Evolutionary conservation across 1,140 invertebrate genomes (phyloP).

Genomic region (Ostrea denselamellosa): DNA sequence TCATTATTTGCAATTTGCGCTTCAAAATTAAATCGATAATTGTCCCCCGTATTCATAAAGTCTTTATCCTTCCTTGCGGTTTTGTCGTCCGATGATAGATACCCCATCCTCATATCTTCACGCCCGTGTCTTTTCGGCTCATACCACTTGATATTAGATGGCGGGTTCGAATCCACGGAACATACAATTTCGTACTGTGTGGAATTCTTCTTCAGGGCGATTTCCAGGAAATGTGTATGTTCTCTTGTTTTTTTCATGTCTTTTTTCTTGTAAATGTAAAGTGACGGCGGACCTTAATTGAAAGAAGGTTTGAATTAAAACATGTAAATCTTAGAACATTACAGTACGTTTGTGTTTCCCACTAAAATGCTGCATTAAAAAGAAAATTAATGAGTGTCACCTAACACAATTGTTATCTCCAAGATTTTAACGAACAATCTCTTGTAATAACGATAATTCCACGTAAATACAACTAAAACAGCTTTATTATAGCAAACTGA

Average conservation of each 20-base stretch:
- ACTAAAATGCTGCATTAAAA: no score
- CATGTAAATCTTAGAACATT: no score
- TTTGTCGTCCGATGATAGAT: background rate
- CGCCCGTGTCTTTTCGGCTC: background rate
- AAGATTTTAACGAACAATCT: no score
- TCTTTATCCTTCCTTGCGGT: background rate
- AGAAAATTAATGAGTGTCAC: no score
- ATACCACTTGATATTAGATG: conserved; percentile 3
- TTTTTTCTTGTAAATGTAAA: background rate
- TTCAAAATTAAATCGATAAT: background rate
- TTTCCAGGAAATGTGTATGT: background rate
- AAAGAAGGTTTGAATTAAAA: background rate
- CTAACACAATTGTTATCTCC: no score
- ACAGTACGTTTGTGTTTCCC: no score
- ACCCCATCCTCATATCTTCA: background rate
- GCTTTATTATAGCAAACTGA: no score
- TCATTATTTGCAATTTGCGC: background rate
- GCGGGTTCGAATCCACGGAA: background rate
- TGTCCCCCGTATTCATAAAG: background rate
- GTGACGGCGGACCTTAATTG: background rate
- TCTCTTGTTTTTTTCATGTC: background rate
- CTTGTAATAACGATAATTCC: no score
- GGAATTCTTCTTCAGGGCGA: background rate
- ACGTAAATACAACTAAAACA: no score
- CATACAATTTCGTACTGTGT: background rate